Conservation (phyloP, 2,888 invertebrate species). For the Cephus pygmeus region DNA sequence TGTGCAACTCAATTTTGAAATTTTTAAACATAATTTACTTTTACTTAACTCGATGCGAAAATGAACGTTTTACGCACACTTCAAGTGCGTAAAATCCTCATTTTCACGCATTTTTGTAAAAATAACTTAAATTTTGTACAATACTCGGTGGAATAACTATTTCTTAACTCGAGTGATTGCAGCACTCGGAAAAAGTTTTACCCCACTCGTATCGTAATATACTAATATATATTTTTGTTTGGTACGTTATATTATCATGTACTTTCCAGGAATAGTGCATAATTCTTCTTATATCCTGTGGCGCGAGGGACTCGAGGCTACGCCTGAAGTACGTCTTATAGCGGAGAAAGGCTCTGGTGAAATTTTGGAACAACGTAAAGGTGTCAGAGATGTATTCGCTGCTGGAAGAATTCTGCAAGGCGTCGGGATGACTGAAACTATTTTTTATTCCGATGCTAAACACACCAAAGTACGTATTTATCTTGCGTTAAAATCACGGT, state of each 20-base stretch:
- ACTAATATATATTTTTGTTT: neutral
- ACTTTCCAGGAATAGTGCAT: slow-evolving; percentile 20
- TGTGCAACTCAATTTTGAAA: neutral
- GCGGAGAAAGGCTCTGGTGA: slow-evolving; percentile 65
- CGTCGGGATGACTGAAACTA: slow-evolving; percentile 62
- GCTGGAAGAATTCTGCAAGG: slow-evolving; percentile 64
- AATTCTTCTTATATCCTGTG: slow-evolving; percentile 19
- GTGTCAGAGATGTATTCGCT: slow-evolving; percentile 65
- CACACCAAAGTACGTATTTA: slow-evolving; percentile 65
- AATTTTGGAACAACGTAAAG: slow-evolving; percentile 62
- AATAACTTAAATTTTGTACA: no score
- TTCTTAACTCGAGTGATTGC: no score
- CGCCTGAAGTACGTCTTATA: slow-evolving; percentile 55
- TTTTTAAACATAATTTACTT: neutral
- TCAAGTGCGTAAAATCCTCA: no score
- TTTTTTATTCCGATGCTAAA: slow-evolving; percentile 64
- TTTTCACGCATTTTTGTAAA: no score
- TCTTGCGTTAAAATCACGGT: neutral
- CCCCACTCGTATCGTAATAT: no score
- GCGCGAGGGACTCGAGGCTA: slow-evolving; percentile 16
- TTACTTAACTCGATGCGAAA: neutral
- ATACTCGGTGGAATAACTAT: no score
- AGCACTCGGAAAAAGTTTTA: no score
- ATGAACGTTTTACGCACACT: no score
- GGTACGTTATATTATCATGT: neutral